Base-by-base conservation (phyloP, 2,888 invertebrate genomes). In the Unio delphinus region DNA sequence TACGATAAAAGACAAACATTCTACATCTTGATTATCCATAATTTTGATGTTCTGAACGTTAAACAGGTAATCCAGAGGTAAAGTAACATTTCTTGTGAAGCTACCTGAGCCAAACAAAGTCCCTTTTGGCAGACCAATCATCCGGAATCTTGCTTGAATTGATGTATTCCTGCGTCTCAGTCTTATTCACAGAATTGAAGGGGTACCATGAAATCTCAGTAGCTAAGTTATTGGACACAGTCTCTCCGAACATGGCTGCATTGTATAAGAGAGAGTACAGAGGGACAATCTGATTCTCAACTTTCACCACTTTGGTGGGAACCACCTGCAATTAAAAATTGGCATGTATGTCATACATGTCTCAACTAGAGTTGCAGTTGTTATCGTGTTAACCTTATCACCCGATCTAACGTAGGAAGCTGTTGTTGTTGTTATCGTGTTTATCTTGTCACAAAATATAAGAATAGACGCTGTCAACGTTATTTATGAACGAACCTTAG, bases 151-250 rank as follows among this genome's bases (percentile, higher is more conserved):
- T 68, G 20, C 69, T 71, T 45, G 64, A 68, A 1, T 20, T 45
- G 23, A 58, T 30, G 68, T 78, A 78, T 4, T 61, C 65, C 3
- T 28, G 66, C 17, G 67, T 71, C 30, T 75, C 74, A n/a, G 58
- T 62, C 15, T 8, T 8, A 8, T 7, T 58, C 58, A 58, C 23
- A 2, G 23, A n/a, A 2, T 76, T 79, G 70, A 79, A 74, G 18
- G 79, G 79, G 67, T 73, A 79, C 79, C 79, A 79, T n/a, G 76
- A 73, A 23, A 79, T 70, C 61, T 79, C 79, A 7, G 74, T 76
- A 34, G 72, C 64, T 60, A 79, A 75, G 70, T 76, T 74, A 28
- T 63, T 60, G 26, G 66, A 69, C 26, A 75, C 72, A 1, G 68
- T 65, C 5, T 69, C 69, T 55, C 61, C 65, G 64, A 79, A 67